Conservation (phyloP, 2,797 vertebrate species). For the Sphenopsis melanotis region DNA sequence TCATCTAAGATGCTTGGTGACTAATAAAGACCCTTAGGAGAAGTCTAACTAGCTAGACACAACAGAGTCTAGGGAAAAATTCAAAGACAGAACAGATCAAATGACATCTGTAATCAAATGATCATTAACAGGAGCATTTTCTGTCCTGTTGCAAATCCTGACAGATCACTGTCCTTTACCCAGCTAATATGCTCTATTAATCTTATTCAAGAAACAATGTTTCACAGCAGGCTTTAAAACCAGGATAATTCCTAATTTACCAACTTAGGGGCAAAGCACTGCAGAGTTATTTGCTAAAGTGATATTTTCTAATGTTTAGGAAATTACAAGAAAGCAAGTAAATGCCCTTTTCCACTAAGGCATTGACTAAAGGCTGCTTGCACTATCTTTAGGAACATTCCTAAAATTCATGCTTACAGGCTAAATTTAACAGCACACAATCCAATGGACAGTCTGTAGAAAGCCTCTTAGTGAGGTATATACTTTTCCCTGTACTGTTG, state of each 20-base stretch:
- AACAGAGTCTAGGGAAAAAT: not conserved
- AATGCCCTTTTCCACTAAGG: not conserved
- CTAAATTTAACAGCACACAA: not conserved
- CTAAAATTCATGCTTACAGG: not conserved
- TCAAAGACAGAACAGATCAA: not conserved
- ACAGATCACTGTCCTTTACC: not conserved
- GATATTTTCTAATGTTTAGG: not conserved
- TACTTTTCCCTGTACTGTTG: not conserved
- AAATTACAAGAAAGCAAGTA: not conserved
- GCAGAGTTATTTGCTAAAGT: not conserved
- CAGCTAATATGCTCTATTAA: not conserved
- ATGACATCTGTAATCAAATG: constrained; percentile 11
- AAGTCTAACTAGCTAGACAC: not conserved
- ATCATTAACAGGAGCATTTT: constrained; percentile 6
- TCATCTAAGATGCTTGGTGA: not conserved
- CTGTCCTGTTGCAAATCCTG: not conserved
- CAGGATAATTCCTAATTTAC: not conserved
- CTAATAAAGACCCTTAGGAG: constrained; percentile 26
- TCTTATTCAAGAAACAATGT: not conserved
- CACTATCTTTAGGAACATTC: not conserved
- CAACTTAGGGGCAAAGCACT: not conserved
- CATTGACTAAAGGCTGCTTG: not conserved
- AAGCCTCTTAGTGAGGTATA: not conserved
- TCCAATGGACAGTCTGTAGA: not conserved
- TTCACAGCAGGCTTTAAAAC: constrained; percentile 6